These are phyloP conservation scores for Mythimna pallens DNA, from an alignment of 2,888 invertebrate species.

Conservation along the genomic window DNA sequence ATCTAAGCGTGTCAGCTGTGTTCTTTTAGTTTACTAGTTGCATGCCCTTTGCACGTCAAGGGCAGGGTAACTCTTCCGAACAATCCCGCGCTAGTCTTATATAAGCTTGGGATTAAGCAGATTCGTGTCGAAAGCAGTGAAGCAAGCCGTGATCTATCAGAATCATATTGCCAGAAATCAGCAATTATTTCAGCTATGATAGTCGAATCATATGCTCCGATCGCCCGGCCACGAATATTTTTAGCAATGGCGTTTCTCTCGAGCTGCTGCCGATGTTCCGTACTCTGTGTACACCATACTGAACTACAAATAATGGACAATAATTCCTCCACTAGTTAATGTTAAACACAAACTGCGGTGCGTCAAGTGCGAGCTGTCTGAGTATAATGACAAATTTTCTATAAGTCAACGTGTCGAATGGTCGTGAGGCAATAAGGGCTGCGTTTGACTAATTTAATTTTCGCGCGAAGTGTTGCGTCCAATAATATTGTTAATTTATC, in stretches of 20 bases:
- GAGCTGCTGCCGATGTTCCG: neutral
- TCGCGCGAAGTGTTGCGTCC: conserved; percentile 69
- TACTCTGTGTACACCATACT: conserved; percentile 59
- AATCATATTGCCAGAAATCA: too few relatives aligned
- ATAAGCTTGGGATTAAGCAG: too few relatives aligned
- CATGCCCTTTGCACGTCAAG: too few relatives aligned
- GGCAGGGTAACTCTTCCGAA: too few relatives aligned
- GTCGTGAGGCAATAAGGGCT: conserved; percentile 60
- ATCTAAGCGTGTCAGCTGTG: neutral
- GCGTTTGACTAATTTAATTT: conserved; percentile 82
- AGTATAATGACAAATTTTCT: conserved; percentile 75
- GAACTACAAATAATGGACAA: conserved; percentile 83
- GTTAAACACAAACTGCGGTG: conserved; percentile 69
- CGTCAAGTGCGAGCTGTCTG: conserved; percentile 68
- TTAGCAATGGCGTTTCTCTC: neutral
- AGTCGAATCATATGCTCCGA: too few relatives aligned
- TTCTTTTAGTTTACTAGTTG: too few relatives aligned
- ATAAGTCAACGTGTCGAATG: conserved; percentile 71
- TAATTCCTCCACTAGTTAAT: conserved; percentile 83
- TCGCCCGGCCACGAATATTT: too few relatives aligned
- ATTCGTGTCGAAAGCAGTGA: too few relatives aligned
- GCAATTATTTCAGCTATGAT: too few relatives aligned
- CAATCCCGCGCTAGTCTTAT: too few relatives aligned
- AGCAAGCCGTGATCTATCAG: too few relatives aligned
- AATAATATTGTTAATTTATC: conserved; percentile 87